These are phyloP conservation scores for Patiria pectinifera DNA, from an alignment of 53 echinoderm and acorn worm genomes.

Conservation along the genomic window DNA sequence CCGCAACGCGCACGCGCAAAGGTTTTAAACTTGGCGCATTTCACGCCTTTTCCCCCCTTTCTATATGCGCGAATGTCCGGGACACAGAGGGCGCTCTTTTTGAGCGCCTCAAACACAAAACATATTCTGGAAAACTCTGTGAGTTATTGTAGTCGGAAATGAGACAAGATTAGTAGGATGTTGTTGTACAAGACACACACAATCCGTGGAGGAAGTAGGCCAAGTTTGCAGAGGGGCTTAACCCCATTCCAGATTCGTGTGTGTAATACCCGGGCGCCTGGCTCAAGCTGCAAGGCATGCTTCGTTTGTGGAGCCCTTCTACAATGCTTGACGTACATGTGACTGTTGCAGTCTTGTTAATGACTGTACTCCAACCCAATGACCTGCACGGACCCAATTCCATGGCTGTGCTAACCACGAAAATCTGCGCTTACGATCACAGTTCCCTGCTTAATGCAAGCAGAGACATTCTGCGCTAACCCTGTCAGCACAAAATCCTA, in stretches of 20 bases:
- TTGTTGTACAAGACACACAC: constrained; percentile 62
- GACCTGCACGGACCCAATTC: too few relatives aligned
- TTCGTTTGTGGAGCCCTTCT: too few relatives aligned
- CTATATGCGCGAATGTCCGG: neutral
- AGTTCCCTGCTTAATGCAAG: too few relatives aligned
- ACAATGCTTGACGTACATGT: too few relatives aligned
- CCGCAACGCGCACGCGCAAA: neutral
- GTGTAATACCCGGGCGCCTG: neutral
- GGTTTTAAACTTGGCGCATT: neutral
- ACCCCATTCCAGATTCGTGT: constrained; percentile 28
- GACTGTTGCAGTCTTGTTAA: too few relatives aligned
- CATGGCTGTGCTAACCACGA: too few relatives aligned
- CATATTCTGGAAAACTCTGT: neutral
- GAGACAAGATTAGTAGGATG: constrained; percentile 57
- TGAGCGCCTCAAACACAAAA: neutral
- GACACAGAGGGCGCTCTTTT: constrained; percentile 42
- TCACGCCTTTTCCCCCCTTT: neutral
- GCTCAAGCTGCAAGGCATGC: too few relatives aligned
- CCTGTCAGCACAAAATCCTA: too few relatives aligned
- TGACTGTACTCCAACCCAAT: too few relatives aligned
- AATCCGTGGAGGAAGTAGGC: constrained; percentile 49
- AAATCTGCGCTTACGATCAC: too few relatives aligned
- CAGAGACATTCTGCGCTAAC: too few relatives aligned
- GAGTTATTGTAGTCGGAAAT: constrained; percentile 48
- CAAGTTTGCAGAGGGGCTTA: constrained; percentile 61